Conservation (phyloP, 2,888 invertebrate genomes). For the Matsumyia berberina region DNA sequence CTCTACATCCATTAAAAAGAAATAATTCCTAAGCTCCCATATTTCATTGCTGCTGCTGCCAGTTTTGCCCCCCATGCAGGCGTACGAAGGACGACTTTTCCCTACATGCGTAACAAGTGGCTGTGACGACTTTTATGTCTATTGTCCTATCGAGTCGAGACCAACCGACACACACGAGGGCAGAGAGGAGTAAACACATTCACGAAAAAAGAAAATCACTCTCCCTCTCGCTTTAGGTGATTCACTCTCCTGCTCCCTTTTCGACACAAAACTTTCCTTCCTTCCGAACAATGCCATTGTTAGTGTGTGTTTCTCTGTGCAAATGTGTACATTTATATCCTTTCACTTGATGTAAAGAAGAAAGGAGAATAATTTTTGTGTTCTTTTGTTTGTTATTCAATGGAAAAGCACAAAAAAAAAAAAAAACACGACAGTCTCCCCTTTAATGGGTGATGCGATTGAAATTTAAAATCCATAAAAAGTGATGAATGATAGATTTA, state of each 20-base stretch:
- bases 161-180: constrained; percentile 26
- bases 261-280: constrained; percentile 39
- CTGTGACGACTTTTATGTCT: constrained; percentile 76
- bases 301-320: constrained; percentile 51
- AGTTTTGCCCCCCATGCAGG: constrained; percentile 27
- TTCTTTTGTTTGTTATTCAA: constrained; percentile 67
- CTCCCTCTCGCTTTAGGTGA: constrained; percentile 41
- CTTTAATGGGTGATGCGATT: constrained; percentile 70
- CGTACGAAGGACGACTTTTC: constrained; percentile 61
- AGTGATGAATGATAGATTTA: constrained; percentile 69
- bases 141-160: constrained; percentile 73
- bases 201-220: constrained; percentile 42
- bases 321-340: constrained; percentile 72
- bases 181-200: constrained; percentile 23
- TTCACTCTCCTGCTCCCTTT: background rate
- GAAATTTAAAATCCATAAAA: constrained; percentile 75
- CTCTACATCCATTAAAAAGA: constrained; percentile 76
- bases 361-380: constrained; percentile 50
- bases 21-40: constrained; percentile 76
- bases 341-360: constrained; percentile 64
- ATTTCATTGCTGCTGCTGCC: constrained; percentile 63
- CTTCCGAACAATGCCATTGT: constrained; percentile 64
- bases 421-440: constrained; percentile 60
- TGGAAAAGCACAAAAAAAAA: constrained; percentile 41
- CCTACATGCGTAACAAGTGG: constrained; percentile 76